Conservation (phyloP, 2,797 vertebrate species). For the Sebastolobus altivelis region DNA sequence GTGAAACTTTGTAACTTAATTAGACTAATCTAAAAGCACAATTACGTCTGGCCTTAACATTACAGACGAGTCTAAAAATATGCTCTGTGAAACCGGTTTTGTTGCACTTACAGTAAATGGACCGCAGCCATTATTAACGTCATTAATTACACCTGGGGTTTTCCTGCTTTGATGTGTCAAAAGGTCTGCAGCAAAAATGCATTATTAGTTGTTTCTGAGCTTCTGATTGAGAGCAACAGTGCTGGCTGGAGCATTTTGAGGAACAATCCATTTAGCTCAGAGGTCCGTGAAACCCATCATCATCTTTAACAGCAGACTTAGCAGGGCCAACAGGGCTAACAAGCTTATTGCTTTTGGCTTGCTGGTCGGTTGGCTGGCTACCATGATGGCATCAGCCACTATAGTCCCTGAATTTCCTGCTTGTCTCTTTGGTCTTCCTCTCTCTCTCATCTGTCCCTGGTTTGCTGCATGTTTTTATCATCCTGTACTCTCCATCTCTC, state of each 20-base stretch:
- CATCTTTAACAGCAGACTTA: conserved; percentile 37
- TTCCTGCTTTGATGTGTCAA: neutral
- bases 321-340: conserved; percentile 25
- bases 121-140: neutral
- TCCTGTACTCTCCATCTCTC: neutral
- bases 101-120: neutral
- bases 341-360: conserved; percentile 35
- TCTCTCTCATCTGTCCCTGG: neutral
- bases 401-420: neutral
- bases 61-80: neutral
- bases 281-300: conserved; percentile 19
- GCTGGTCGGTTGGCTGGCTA: conserved; percentile 8
- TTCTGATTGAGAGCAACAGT: too few species aligned
- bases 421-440: neutral
- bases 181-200: neutral
- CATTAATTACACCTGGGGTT: neutral
- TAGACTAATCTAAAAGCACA: neutral
- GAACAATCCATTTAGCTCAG: conserved; percentile 38
- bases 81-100: neutral
- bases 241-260: neutral
- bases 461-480: neutral
- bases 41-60: neutral
- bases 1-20: too few species aligned
- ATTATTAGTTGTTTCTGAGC: neutral
- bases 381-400: conserved; percentile 5